These are phyloP conservation scores for Sinopyrophorus schimmeli DNA, from an alignment of 2,888 invertebrate species.

Conservation along the genomic window DNA sequence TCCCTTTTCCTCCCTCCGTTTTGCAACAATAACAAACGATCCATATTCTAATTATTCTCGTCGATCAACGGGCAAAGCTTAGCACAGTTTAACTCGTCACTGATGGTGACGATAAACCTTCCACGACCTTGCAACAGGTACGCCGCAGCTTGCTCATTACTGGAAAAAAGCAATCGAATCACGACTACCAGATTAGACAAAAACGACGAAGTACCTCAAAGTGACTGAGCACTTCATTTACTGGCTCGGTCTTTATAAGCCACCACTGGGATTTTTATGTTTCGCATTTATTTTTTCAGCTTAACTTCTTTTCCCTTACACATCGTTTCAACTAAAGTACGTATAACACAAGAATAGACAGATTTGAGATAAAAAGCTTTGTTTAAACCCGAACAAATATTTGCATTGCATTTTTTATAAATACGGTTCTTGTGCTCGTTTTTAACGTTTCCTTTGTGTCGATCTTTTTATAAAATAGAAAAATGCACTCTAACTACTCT, in stretches of 20 bases:
- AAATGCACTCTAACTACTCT: too few relatives aligned
- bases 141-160: constrained; percentile 45
- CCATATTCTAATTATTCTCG: constrained; percentile 19
- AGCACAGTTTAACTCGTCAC: constrained; percentile 46
- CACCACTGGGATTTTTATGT: constrained; percentile 27
- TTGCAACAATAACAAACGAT: constrained; percentile 13
- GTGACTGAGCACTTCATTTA: constrained; percentile 33
- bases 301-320: constrained; percentile 7
- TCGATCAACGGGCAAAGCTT: constrained; percentile 10
- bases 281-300: constrained; percentile 21
- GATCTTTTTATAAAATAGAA: too few relatives aligned
- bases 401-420: too few relatives aligned
- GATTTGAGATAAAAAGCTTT: neutral
- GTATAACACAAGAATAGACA: neutral
- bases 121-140: constrained; percentile 50
- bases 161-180: constrained; percentile 44
- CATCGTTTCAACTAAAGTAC: neutral
- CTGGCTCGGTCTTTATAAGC: constrained; percentile 31
- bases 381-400: too few relatives aligned
- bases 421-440: too few relatives aligned
- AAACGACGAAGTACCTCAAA: constrained; percentile 35
- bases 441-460: too few relatives aligned
- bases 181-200: constrained; percentile 39
- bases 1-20: neutral
- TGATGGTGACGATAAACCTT: constrained; percentile 52